Conservation (phyloP, 2,113 vertebrate species). For the Elephas maximus region DNA sequence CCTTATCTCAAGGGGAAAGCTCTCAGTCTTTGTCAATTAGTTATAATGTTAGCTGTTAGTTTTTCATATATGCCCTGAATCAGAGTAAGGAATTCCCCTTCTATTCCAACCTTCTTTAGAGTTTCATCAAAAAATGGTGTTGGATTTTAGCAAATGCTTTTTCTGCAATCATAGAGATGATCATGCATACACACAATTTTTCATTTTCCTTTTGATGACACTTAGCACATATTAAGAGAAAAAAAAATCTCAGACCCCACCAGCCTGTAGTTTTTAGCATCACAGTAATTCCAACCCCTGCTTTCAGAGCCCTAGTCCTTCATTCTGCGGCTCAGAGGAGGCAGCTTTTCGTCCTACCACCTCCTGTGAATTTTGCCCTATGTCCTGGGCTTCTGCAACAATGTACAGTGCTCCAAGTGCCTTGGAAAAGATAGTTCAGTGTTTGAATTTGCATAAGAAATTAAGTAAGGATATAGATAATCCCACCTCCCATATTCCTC, state of each 20-base stretch:
- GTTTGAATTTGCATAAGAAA: not conserved
- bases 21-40: no score
- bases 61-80: no score
- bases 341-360: not conserved
- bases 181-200: not conserved
- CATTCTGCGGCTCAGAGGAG: not conserved
- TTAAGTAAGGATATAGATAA: not conserved
- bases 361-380: not conserved
- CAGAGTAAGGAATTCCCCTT: no score
- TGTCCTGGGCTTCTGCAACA: not conserved
- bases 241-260: not conserved
- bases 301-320: not conserved
- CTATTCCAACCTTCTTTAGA: no score
- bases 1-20: no score
- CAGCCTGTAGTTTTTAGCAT: not conserved
- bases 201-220: not conserved
- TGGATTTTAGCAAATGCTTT: no score
- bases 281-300: not conserved
- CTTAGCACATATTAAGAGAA: not conserved
- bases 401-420: not conserved
- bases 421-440: not conserved
- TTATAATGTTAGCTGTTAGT: no score
- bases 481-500: not conserved
- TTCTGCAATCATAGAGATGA: no score
- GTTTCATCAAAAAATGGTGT: no score